Conservation (phyloP, 2,888 invertebrate genomes). For the Podotricha telesiphe region DNA sequence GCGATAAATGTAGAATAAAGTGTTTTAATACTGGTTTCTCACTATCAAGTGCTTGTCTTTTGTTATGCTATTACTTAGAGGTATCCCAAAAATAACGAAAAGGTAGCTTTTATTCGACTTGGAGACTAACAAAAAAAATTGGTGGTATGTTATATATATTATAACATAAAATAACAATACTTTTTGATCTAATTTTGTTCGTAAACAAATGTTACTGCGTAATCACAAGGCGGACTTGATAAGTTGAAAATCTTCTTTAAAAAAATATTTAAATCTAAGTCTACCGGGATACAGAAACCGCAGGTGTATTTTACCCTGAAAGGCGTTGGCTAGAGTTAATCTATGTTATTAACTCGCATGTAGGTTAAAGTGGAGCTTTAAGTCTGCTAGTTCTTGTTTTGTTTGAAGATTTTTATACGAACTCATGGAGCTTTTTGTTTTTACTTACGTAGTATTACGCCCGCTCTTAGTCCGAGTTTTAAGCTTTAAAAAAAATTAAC, state of each 20-base stretch:
- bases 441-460: slow-evolving; percentile 7
- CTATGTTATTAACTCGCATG: slow-evolving; percentile 35
- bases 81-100: no score
- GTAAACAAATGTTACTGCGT: not conserved
- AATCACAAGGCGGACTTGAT: not conserved
- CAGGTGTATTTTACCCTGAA: slow-evolving; percentile 32
- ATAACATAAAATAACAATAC: no score
- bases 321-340: slow-evolving; percentile 33
- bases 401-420: slow-evolving; percentile 18
- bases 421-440: slow-evolving; percentile 15
- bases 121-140: no score
- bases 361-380: slow-evolving; percentile 31
- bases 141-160: no score
- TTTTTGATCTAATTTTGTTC: not conserved
- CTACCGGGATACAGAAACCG: slow-evolving; percentile 21
- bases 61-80: no score
- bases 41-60: no score
- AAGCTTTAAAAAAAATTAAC: not conserved
- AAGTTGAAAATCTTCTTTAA: not conserved
- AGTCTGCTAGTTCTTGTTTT: slow-evolving; percentile 26
- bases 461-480: slow-evolving; percentile 8
- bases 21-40: no score
- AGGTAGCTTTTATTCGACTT: no score
- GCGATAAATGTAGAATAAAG: no score
- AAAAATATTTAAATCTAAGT: slow-evolving; percentile 24